Evolutionary conservation across 2,113 vertebrate genomes (phyloP).

Genomic region (Tiliqua scincoides): DNA sequence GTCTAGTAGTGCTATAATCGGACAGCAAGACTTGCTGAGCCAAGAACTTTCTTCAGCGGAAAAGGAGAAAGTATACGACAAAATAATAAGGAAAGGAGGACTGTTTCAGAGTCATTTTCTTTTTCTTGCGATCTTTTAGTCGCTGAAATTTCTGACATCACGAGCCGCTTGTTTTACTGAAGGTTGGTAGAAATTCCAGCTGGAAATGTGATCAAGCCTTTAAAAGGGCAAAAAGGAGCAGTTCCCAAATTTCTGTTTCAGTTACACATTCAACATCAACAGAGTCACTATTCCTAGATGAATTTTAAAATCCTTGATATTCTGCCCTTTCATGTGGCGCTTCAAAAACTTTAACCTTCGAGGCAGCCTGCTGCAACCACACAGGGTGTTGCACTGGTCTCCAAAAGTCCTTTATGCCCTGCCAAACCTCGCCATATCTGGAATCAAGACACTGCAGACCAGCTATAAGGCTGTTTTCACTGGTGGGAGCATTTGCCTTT

Average conservation of each 20-base stretch:
- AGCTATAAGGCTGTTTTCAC: neutral
- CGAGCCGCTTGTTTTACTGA: neutral
- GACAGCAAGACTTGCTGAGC: neutral
- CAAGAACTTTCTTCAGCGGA: neutral
- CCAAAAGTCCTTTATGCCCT: neutral
- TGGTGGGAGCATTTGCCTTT: neutral
- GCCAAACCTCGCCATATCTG: neutral
- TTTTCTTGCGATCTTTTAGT: neutral
- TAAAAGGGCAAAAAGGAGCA: slow-evolving; percentile 21
- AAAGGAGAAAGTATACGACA: neutral
- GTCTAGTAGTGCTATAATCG: neutral
- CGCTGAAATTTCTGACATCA: slow-evolving; percentile 18
- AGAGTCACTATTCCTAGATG: too few relatives aligned
- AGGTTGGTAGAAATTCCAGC: slow-evolving; percentile 23
- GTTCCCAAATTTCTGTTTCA: neutral
- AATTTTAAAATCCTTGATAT: neutral
- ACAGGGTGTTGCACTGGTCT: neutral
- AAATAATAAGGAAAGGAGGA: neutral
- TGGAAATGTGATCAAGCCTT: slow-evolving; percentile 38
- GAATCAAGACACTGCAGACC: neutral
- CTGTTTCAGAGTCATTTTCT: neutral
- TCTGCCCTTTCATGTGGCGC: neutral
- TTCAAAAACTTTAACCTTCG: neutral
- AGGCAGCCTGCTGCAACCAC: neutral
- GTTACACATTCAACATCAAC: neutral